phyloP scores from a whole-genome alignment of 2,888 invertebrate species.

The Lysandra coridon region DNA sequence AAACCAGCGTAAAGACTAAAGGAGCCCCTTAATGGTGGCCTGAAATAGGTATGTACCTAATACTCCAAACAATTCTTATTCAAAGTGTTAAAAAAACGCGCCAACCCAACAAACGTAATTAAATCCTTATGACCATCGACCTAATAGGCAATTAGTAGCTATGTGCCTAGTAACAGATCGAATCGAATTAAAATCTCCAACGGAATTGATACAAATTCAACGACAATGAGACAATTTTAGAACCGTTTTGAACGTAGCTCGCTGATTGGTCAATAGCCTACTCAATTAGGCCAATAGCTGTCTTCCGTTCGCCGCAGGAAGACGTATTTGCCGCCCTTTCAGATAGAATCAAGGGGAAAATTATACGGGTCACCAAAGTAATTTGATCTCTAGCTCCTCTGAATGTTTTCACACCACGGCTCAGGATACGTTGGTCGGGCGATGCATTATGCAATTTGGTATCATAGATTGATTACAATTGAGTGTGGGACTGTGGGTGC shows the following conservation, averaged over 20 bases:
- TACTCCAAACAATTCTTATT: no score
- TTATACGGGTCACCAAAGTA: conserved; percentile 68
- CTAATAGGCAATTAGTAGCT: not conserved
- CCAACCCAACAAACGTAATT: no score
- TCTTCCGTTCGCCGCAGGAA: conserved; percentile 76
- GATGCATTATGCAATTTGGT: conserved; percentile 34
- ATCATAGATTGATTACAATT: conserved; percentile 37
- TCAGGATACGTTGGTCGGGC: conserved; percentile 47
- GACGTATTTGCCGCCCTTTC: conserved; percentile 69
- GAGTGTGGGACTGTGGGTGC: conserved; percentile 32
- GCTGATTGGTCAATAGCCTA: conserved; percentile 75
- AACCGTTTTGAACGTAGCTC: conserved; percentile 38
- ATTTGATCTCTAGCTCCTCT: conserved; percentile 50
- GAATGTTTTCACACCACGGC: conserved; percentile 34
- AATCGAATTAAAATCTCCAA: conserved; percentile 5
- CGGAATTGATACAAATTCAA: not conserved
- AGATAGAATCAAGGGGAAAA: conserved; percentile 77
- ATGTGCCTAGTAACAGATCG: not conserved
- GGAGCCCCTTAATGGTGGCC: no score
- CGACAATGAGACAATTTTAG: conserved; percentile 22
- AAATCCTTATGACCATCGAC: no score
- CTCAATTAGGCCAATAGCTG: conserved; percentile 77
- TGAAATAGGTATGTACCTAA: no score
- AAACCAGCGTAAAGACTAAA: no score
- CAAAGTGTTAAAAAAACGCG: no score